Evolutionary conservation across 2,797 vertebrate species (phyloP).

Genomic region (Oryzias sinensis): DNA sequence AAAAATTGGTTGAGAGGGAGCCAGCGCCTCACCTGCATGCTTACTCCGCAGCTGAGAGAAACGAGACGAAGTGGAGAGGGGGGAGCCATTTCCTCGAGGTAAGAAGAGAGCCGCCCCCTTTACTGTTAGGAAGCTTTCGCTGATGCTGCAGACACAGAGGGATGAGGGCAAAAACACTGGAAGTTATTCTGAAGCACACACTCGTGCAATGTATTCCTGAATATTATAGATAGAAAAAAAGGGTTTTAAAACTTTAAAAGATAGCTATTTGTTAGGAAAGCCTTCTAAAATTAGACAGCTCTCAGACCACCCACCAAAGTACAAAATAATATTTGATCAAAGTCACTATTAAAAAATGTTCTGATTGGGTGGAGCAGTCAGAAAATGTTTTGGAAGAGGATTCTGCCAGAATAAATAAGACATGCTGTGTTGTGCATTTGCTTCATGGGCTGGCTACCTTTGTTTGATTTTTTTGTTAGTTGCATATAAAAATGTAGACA

Average conservation of each 20-base stretch:
- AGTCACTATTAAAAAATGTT: too few species aligned
- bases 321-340: too few species aligned
- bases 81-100: constrained; percentile 93
- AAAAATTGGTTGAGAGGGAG: not conserved
- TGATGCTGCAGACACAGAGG: constrained; percentile 82
- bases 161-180: not conserved
- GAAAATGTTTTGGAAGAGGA: not conserved
- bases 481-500: not conserved
- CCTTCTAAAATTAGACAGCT: not conserved
- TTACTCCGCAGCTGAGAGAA: constrained; percentile 93
- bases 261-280: not conserved
- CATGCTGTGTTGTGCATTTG: not conserved
- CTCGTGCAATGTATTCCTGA: too few species aligned
- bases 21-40: constrained; percentile 86
- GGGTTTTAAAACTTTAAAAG: not conserved
- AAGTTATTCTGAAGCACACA: too few species aligned
- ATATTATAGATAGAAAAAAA: not conserved
- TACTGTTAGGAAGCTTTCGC: constrained; percentile 98
- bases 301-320: too few species aligned
- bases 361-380: not conserved
- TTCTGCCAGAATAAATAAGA: constrained; percentile 5
- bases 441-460: not conserved
- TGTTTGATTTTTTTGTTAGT: not conserved
- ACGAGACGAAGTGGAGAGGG: constrained; percentile 84
- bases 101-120: constrained; percentile 98